Percentiles rank a stretch among this genome's conserved stretches.
Evolutionary conservation across 2,113 vertebrate genomes (phyloP).

Genomic region (Hippocampus barbouri): DNA sequence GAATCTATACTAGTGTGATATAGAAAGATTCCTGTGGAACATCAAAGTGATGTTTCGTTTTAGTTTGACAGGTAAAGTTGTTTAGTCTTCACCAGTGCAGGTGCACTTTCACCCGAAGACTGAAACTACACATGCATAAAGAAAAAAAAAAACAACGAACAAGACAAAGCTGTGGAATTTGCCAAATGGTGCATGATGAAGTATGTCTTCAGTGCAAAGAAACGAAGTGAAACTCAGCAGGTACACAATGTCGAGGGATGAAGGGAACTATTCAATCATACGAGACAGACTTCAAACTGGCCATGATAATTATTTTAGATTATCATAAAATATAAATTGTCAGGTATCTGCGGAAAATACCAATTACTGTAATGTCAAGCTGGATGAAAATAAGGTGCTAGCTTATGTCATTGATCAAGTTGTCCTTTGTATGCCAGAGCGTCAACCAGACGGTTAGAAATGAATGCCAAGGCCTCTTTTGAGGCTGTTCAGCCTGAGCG

Average conservation of each 20-base stretch:
- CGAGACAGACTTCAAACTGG: too few relatives aligned
- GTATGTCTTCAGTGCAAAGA: not conserved
- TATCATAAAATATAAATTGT: too few relatives aligned
- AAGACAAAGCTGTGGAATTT: constrained; percentile 17
- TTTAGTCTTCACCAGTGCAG: constrained; percentile 70
- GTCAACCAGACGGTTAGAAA: too few relatives aligned
- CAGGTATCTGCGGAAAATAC: too few relatives aligned
- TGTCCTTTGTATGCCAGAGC: too few relatives aligned
- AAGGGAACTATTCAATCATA: not conserved
- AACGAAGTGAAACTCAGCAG: not conserved
- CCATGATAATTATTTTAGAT: too few relatives aligned
- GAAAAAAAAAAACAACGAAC: constrained; percentile 3
- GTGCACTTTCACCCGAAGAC: constrained; percentile 69
- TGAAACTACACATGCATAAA: constrained; percentile 27
- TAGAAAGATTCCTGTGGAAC: constrained; percentile 10
- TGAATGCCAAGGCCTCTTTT: too few relatives aligned
- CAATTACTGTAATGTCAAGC: too few relatives aligned
- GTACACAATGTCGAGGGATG: not conserved
- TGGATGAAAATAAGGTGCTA: too few relatives aligned
- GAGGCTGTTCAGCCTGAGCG: too few relatives aligned
- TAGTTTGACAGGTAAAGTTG: constrained; percentile 55
- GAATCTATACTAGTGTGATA: not conserved
- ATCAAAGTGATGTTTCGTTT: constrained; percentile 10
- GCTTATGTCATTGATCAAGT: too few relatives aligned
- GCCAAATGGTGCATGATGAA: constrained; percentile 6